Evolutionary conservation across 2,797 vertebrate species (phyloP).

Genomic region (Natrix natrix): DNA sequence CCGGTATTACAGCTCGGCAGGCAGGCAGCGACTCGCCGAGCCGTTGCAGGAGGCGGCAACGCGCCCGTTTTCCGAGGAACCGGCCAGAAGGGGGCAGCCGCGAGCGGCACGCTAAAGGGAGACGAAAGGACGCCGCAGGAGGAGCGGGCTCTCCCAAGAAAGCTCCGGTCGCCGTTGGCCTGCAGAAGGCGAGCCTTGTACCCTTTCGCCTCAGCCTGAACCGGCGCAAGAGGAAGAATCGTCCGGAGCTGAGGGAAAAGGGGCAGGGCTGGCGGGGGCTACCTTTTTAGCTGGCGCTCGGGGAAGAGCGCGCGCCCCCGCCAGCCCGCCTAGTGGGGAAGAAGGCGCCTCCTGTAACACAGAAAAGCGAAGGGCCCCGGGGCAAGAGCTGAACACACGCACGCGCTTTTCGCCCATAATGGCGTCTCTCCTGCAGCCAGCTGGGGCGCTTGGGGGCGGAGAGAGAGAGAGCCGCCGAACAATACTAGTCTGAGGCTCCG

Average conservation of each 20-base stretch:
- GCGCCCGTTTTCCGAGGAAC: neutral
- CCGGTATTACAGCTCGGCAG: neutral
- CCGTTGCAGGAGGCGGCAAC: neutral
- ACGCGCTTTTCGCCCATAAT: neutral
- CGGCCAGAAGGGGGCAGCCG: slow-evolving; percentile 8
- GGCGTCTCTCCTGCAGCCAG: slow-evolving; percentile 12
- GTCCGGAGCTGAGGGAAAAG: neutral
- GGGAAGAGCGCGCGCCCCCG: neutral
- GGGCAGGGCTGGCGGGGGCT: neutral
- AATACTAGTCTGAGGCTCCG: neutral
- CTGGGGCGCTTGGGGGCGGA: neutral
- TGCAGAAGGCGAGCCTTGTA: neutral
- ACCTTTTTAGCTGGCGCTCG: neutral
- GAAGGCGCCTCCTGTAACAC: slow-evolving; percentile 26
- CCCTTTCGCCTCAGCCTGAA: neutral
- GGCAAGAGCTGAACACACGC: neutral
- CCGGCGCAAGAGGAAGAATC: neutral
- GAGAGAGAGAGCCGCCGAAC: neutral
- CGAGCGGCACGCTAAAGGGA: neutral
- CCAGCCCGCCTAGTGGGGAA: slow-evolving; percentile 3
- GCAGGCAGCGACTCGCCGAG: too few relatives aligned
- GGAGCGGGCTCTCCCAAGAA: neutral
- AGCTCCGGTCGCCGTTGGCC: neutral
- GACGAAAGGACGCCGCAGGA: neutral
- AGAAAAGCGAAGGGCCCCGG: neutral